phyloP scores from a whole-genome alignment of 2,888 invertebrate genomes.

The Smittia sp. region DNA sequence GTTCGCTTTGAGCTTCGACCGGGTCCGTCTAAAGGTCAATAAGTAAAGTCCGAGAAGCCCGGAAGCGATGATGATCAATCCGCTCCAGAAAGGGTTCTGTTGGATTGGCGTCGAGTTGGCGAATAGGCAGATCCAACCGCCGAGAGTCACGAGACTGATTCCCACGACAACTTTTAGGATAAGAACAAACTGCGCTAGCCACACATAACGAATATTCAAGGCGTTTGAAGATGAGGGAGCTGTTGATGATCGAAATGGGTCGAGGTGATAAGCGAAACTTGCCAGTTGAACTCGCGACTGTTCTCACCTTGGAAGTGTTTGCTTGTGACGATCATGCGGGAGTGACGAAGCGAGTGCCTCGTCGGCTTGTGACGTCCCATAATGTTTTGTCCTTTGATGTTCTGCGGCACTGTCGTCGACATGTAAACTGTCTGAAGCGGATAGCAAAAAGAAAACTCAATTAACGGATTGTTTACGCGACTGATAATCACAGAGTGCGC shows the following conservation, averaged over 20 bases:
- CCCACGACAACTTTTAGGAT: constrained; percentile 57
- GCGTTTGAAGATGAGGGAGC: constrained; percentile 49
- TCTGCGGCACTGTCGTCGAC: constrained; percentile 67
- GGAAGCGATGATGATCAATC: constrained; percentile 57
- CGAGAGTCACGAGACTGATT: constrained; percentile 56
- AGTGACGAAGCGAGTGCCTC: constrained; percentile 65
- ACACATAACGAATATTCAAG: constrained; percentile 48
- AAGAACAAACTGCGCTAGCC: constrained; percentile 48
- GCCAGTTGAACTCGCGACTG: background rate
- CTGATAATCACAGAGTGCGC: too few relatives aligned
- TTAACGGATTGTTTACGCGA: too few relatives aligned
- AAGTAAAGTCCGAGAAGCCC: constrained; percentile 24
- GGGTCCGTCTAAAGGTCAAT: constrained; percentile 35
- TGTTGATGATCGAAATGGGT: constrained; percentile 42
- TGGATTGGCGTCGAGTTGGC: constrained; percentile 59
- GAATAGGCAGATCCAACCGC: constrained; percentile 61
- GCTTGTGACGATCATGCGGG: constrained; percentile 67
- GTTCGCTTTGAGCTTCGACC: constrained; percentile 26
- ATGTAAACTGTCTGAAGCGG: constrained; percentile 51
- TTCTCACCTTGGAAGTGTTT: constrained; percentile 56
- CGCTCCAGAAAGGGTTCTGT: constrained; percentile 67
- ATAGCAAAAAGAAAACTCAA: background rate
- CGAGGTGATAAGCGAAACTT: background rate
- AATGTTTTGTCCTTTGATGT: constrained; percentile 61
- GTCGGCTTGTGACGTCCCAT: constrained; percentile 67